phyloP scores from a whole-genome alignment of 2,888 invertebrate species.

The Agrypnus murinus region DNA sequence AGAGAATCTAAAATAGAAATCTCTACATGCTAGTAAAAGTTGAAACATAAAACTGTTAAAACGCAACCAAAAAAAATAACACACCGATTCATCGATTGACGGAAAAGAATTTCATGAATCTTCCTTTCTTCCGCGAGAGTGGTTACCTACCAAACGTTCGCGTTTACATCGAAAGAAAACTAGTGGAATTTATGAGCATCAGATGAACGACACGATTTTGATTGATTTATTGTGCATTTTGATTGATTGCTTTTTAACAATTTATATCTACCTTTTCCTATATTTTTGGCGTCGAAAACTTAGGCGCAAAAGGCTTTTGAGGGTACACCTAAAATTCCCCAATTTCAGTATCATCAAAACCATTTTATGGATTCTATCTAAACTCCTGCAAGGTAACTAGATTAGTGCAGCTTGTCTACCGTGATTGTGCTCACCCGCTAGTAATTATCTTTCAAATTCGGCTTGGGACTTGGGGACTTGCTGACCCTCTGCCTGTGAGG shows the following conservation, averaged over 20 bases:
- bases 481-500: constrained; percentile 57
- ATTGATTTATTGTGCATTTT: constrained; percentile 70
- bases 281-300: background rate
- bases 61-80: constrained; percentile 28
- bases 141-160: constrained; percentile 27
- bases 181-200: constrained; percentile 66
- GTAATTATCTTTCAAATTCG: constrained; percentile 71
- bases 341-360: constrained; percentile 45
- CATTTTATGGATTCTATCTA: constrained; percentile 60
- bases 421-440: constrained; percentile 67
- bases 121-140: constrained; percentile 27
- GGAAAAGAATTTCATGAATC: constrained; percentile 36
- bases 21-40: constrained; percentile 16
- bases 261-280: constrained; percentile 5
- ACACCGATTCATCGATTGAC: constrained; percentile 31
- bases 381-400: constrained; percentile 65
- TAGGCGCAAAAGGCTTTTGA: constrained; percentile 11
- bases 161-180: constrained; percentile 56
- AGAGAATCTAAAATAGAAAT: constrained; percentile 29
- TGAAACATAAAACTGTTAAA: constrained; percentile 16
- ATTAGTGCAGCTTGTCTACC: constrained; percentile 68
- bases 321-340: constrained; percentile 36
- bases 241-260: constrained; percentile 63
- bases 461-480: constrained; percentile 68
- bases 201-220: constrained; percentile 61